phyloP scores from a whole-genome alignment of 1,140 invertebrate genomes.

The Zaprionus tsacasi region DNA sequence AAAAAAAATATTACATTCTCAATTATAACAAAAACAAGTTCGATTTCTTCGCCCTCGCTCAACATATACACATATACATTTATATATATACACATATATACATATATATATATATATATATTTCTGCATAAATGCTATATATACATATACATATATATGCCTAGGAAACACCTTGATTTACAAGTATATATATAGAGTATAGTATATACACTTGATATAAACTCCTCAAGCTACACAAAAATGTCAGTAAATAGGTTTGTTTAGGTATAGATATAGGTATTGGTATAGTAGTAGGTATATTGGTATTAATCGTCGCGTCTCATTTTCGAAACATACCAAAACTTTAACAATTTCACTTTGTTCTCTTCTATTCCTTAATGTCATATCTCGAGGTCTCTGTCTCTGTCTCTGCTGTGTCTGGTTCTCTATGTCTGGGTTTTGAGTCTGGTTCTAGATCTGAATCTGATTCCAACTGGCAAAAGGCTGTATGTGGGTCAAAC shows the following conservation, averaged over 20 bases:
- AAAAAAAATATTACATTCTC: conserved; percentile 21
- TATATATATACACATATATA: conserved; percentile 20
- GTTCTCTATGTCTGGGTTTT: neutral
- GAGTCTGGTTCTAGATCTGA: conserved; percentile 19
- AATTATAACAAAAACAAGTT: conserved; percentile 35
- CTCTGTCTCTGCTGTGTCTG: conserved; percentile 4
- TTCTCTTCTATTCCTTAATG: conserved; percentile 9
- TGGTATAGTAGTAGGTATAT: conserved; percentile 2
- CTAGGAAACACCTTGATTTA: conserved; percentile 28
- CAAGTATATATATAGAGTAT: conserved; percentile 19
- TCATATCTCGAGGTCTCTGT: neutral
- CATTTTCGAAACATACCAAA: conserved; percentile 23
- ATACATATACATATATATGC: conserved; percentile 34
- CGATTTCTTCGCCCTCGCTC: conserved; percentile 10
- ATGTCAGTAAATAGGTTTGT: conserved; percentile 1
- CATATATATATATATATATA: conserved; percentile 23
- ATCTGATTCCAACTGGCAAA: conserved; percentile 2
- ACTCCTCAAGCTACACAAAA: conserved; percentile 24
- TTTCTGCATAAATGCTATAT: conserved; percentile 16
- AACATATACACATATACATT: conserved; percentile 31
- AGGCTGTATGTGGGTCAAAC: neutral
- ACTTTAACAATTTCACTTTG: conserved; percentile 46
- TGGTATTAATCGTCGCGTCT: neutral
- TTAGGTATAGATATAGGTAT: conserved; percentile 25
- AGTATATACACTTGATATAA: conserved; percentile 61